phyloP scores from a whole-genome alignment of 2,888 invertebrate species.

The Agonopterix heracliana region DNA sequence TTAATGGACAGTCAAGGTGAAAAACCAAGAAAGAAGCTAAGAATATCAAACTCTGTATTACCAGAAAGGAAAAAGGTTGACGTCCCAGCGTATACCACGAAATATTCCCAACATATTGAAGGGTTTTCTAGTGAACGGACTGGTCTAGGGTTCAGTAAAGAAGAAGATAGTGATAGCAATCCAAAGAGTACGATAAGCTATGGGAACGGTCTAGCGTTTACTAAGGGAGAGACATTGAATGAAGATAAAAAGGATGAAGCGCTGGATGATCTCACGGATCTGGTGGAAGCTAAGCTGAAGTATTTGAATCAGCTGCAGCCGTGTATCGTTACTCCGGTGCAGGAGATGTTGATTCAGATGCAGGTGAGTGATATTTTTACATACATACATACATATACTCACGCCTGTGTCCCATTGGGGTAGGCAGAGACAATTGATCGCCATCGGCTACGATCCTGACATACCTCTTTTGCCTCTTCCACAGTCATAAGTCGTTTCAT shows the following conservation, averaged over 20 bases:
- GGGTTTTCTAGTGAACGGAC: conserved; percentile 62
- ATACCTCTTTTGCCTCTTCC: too few species aligned
- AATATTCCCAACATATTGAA: conserved; percentile 64
- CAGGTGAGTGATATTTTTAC: conserved; percentile 58
- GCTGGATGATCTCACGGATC: conserved; percentile 48
- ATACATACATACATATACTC: too few species aligned
- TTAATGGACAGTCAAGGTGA: conserved; percentile 39
- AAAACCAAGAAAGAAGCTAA: conserved; percentile 53
- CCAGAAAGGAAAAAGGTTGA: conserved; percentile 47
- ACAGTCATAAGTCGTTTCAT: too few species aligned
- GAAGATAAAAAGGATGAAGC: conserved; percentile 55
- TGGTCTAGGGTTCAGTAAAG: conserved; percentile 64
- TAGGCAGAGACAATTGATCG: too few species aligned
- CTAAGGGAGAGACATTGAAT: conserved; percentile 70
- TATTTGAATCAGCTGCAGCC: conserved; percentile 69
- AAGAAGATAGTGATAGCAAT: conserved; percentile 31
- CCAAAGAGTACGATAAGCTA: conserved; percentile 57
- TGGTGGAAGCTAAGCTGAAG: conserved; percentile 71
- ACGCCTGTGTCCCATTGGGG: too few species aligned
- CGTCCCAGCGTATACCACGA: conserved; percentile 57
- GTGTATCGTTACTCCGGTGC: conserved; percentile 63
- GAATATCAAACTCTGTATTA: conserved; percentile 63
- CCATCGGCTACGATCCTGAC: too few species aligned
- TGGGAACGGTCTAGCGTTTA: conserved; percentile 64
- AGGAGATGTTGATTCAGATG: conserved; percentile 74